These are phyloP conservation scores for Siphamia tubifer DNA, from an alignment of 2,113 vertebrate species.

Conservation along the genomic window DNA sequence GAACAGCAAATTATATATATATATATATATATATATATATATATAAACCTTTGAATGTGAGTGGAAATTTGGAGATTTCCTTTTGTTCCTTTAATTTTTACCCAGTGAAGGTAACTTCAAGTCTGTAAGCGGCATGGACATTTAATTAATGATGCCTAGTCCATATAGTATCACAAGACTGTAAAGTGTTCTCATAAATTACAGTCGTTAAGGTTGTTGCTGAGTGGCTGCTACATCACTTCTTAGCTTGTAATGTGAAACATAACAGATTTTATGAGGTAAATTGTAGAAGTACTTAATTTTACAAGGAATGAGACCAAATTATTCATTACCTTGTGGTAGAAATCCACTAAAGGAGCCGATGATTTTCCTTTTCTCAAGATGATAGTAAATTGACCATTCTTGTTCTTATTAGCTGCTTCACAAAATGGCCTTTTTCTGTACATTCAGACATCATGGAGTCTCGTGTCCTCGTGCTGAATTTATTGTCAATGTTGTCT, in stretches of 20 bases:
- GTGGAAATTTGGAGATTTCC: neutral
- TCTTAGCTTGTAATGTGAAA: slow-evolving; percentile 14
- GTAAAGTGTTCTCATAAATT: slow-evolving; percentile 42
- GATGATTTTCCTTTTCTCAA: slow-evolving; percentile 14
- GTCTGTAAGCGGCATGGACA: neutral
- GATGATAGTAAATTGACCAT: slow-evolving; percentile 37
- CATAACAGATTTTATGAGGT: slow-evolving; percentile 19
- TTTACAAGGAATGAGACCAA: neutral
- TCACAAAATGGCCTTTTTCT: slow-evolving; percentile 71
- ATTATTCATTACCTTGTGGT: slow-evolving; percentile 9
- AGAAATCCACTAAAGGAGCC: slow-evolving; percentile 14
- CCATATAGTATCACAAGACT: slow-evolving; percentile 5
- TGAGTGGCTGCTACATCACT: slow-evolving; percentile 12
- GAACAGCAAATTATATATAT: neutral
- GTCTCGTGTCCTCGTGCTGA: slow-evolving; percentile 33
- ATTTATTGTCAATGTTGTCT: neutral
- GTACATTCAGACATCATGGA: slow-evolving; percentile 60
- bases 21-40: no score
- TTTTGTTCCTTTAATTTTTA: neutral
- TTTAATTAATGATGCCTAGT: slow-evolving; percentile 14
- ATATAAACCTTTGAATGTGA: no score
- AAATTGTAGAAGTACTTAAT: slow-evolving; percentile 4
- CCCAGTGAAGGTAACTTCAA: neutral
- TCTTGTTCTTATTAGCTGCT: slow-evolving; percentile 31
- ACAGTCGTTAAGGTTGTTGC: slow-evolving; percentile 29